Conservation (phyloP, 2,888 invertebrate species). For the Lucinisca nassula region DNA sequence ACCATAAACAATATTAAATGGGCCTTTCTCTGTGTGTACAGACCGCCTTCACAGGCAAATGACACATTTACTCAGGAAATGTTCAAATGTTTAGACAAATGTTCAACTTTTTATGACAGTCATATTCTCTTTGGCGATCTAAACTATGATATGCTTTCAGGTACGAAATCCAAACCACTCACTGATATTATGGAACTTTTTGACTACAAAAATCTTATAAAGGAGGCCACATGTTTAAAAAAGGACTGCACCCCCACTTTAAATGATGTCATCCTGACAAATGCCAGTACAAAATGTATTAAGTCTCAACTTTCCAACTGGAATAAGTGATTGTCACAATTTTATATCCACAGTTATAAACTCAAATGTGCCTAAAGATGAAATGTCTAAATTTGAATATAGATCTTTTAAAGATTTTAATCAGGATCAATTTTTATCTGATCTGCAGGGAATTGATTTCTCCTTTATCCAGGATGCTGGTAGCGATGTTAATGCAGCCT, state of each 20-base stretch:
- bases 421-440: background rate
- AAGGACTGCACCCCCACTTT: background rate
- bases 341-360: background rate
- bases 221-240: background rate
- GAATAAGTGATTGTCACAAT: background rate
- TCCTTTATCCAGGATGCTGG: background rate
- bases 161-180: background rate
- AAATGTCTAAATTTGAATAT: background rate
- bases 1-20: slow-evolving; percentile 26
- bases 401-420: background rate
- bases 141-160: slow-evolving; percentile 9
- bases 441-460: background rate
- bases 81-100: background rate
- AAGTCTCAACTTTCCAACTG: background rate
- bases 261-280: background rate
- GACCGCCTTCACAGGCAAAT: slow-evolving; percentile 12
- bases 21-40: slow-evolving; percentile 32
- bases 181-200: background rate
- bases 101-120: background rate
- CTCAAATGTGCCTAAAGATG: background rate
- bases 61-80: background rate
- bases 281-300: background rate
- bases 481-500: background rate
- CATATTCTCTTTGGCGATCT: background rate
- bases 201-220: background rate